Evolutionary conservation across 2,888 invertebrate species (phyloP).

Genomic region (Agrochola lota): DNA sequence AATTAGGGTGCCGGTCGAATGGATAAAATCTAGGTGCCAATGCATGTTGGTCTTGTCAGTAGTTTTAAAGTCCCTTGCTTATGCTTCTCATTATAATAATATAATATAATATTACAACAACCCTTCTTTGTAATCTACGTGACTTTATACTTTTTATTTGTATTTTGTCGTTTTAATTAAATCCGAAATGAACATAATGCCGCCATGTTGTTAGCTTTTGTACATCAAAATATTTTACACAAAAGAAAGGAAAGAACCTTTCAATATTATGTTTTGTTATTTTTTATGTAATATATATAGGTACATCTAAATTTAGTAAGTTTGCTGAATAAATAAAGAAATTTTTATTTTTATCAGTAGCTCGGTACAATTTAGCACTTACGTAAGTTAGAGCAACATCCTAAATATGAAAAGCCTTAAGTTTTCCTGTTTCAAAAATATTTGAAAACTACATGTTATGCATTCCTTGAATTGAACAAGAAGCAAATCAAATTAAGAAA

Average conservation of each 20-base stretch:
- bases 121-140: background rate
- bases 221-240: background rate
- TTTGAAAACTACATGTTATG: no score
- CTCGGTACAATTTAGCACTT: no score
- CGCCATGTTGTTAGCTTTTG: background rate
- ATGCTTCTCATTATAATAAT: background rate
- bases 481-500: background rate
- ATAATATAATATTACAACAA: constrained; percentile 3
- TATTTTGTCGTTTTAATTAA: constrained; percentile 12
- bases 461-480: background rate
- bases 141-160: constrained; percentile 6
- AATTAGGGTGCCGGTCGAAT: background rate
- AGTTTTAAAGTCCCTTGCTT: background rate
- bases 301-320: no score
- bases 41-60: background rate
- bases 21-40: background rate
- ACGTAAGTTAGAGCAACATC: no score
- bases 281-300: no score
- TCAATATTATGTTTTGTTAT: no score
- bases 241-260: no score
- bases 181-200: constrained; percentile 2
- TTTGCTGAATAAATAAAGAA: no score
- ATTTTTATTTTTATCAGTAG: background rate
- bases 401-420: no score
- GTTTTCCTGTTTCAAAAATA: no score